Base-by-base conservation (phyloP, 2,888 invertebrate species). In the Cancer borealis region DNA sequence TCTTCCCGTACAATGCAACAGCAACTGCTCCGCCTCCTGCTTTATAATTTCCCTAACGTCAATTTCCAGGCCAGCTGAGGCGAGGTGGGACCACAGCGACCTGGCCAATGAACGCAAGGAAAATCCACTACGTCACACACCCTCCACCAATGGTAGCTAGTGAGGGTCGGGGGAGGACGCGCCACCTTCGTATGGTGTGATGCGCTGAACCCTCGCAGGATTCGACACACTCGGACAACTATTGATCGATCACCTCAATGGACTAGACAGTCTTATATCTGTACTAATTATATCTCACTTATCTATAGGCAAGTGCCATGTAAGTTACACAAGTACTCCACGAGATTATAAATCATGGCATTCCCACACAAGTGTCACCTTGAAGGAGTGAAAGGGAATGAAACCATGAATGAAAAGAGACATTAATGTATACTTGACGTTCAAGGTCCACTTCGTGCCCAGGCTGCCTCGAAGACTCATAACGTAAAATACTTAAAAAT, bases 51-150 rank as follows among this genome's bases (percentile, higher is more conserved):
- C 93, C 60, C 87, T 87, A 91, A 91, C 91, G 66, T 46, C 91
- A 91, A 91, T 93, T 93, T 93, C 93, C 93, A 93, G 93, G n/a
- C 91, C 54, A 88, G 92, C 93, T 93, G 73, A 66, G 93, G 45
- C 91, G 91, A 93, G 88, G 93, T 93, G 91, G 93, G 45, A 91
- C 93, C 93, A 93, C 60, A n/a, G 46, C n/a, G 39, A 60, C 26
- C n/a, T 39, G 88, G 47, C 91, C 91, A 91, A 91, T 91, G 46
- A 73, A 79, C n/a, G 73, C 14, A n/a, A n/a, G 91, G 46, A 46
- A 46, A 45, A 45, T 5, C n/a, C 46, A 39, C 60, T 73, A 46
- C 66, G 91, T 79, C 91, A 79, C 91, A 21, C 49, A 84, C 10
- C 60, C n/a, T 47, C 88, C 30, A 30, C 92, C 92, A 92, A 92